A percentile compares a stretch with the other conserved stretches of the same genome.
These are phyloP conservation scores for Spicauda simplicius DNA, from an alignment of 2,888 invertebrate genomes.

Conservation along the genomic window DNA sequence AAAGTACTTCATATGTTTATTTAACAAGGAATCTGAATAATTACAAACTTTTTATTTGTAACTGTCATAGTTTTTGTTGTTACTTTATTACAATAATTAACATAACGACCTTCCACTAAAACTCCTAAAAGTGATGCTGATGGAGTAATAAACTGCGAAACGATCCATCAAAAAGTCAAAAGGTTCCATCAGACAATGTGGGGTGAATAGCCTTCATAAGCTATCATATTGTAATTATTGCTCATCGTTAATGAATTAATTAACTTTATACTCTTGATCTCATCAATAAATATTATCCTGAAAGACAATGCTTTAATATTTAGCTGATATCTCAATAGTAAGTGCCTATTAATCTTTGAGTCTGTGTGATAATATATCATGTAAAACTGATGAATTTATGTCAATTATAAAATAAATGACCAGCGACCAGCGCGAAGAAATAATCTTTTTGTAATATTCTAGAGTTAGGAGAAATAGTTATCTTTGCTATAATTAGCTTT, in stretches of 20 bases:
- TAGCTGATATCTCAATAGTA: neutral
- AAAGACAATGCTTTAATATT: neutral
- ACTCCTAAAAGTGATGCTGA: conserved; percentile 43
- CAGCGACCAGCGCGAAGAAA: too few relatives aligned
- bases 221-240: conserved; percentile 19
- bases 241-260: conserved; percentile 28
- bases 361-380: too few relatives aligned
- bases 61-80: too few relatives aligned
- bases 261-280: conserved; percentile 22
- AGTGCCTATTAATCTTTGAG: too few relatives aligned
- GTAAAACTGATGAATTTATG: too few relatives aligned
- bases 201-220: conserved; percentile 19
- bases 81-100: conserved; percentile 11
- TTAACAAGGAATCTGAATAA: neutral
- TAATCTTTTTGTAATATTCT: too few relatives aligned
- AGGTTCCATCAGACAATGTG: conserved; percentile 17
- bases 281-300: neutral
- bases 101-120: conserved; percentile 37
- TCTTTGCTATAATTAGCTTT: too few relatives aligned
- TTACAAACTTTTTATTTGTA: neutral
- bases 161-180: conserved; percentile 46
- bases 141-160: conserved; percentile 44
- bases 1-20: too few relatives aligned
- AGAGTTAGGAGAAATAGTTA: too few relatives aligned
- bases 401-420: too few relatives aligned